Evolutionary conservation across 2,113 vertebrate species (phyloP).

Genomic region (Turdus rufiventris): DNA sequence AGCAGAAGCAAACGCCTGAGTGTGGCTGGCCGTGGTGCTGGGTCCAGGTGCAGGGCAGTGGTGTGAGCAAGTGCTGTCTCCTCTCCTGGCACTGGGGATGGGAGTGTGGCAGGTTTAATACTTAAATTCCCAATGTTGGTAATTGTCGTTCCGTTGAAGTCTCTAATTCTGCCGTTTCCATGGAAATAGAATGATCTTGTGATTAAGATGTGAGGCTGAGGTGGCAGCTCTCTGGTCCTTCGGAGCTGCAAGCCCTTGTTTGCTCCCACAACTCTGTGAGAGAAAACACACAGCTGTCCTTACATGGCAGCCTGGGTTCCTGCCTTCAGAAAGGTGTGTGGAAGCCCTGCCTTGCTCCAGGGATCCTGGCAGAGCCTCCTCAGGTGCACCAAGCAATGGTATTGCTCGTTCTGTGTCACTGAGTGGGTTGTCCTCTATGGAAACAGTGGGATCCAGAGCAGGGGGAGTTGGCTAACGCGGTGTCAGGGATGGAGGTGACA

Average conservation of each 20-base stretch:
- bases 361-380: neutral
- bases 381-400: rapidly evolving
- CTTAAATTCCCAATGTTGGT: neutral
- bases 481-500: neutral
- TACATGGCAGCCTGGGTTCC: rapidly evolving
- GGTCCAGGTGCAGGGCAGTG: neutral
- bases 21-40: rapidly evolving
- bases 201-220: constrained; percentile 11
- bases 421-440: neutral
- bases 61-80: rapidly evolving
- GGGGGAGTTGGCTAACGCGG: neutral
- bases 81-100: rapidly evolving
- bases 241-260: neutral
- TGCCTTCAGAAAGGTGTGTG: neutral
- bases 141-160: neutral
- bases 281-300: neutral
- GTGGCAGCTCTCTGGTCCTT: neutral
- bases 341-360: neutral
- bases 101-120: neutral
- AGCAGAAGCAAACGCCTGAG: neutral
- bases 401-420: rapidly evolving
- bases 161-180: constrained; percentile 59
- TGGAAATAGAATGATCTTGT: constrained; percentile 43
- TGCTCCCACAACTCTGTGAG: rapidly evolving
- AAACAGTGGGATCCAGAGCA: neutral